Conservation (phyloP, 2,888 invertebrate genomes). For the Bimastos eiseni region DNA sequence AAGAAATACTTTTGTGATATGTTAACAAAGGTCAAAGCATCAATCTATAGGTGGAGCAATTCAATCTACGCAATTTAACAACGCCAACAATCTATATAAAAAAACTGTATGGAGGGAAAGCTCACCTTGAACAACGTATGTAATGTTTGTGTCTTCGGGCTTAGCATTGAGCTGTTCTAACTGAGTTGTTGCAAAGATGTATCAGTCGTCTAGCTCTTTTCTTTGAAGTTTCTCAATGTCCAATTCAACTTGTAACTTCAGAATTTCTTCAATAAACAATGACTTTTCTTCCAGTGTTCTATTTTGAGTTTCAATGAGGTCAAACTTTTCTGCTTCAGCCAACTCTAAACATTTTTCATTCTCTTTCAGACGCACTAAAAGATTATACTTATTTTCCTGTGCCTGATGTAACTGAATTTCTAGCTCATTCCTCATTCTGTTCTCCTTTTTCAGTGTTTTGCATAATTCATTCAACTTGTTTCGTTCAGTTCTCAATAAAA, state of each 20-base stretch:
- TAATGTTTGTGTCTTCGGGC: background rate
- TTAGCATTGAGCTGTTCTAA: background rate
- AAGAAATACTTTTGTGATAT: too few species aligned
- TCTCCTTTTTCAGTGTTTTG: background rate
- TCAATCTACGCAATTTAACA: background rate
- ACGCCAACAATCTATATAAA: background rate
- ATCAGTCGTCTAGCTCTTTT: background rate
- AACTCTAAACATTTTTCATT: background rate
- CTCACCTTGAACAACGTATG: background rate
- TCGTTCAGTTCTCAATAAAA: background rate
- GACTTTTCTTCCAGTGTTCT: background rate
- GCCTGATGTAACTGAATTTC: background rate
- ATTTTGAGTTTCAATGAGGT: background rate
- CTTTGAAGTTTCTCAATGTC: background rate
- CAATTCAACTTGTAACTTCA: background rate
- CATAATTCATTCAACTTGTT: background rate
- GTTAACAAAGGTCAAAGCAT: too few species aligned
- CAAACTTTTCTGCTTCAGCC: background rate
- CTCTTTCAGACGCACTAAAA: background rate
- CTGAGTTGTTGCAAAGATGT: background rate
- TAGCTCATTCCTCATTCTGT: background rate
- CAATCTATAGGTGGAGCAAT: too few species aligned
- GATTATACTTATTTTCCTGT: background rate
- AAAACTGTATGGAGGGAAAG: background rate
- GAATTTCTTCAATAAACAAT: background rate